A percentile compares a stretch with the other conserved stretches of the same genome.
Conservation (phyloP, 2,797 vertebrate species). For the Anniella stebbinsi region DNA sequence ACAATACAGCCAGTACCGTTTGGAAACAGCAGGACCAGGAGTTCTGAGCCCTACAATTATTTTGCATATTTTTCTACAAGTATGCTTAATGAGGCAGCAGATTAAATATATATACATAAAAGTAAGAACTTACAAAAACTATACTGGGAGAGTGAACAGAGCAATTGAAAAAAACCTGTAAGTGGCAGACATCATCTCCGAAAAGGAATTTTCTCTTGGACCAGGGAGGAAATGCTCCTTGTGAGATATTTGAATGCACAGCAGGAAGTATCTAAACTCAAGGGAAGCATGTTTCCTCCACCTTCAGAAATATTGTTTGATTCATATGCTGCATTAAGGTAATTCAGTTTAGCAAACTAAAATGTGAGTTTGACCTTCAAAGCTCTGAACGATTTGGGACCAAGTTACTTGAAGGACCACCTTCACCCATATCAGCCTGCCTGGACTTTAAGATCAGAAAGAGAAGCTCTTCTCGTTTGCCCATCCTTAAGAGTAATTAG, state of each 20-base stretch:
- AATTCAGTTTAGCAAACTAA: background rate
- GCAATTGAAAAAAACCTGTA: background rate
- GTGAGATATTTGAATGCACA: background rate
- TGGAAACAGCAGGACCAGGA: background rate
- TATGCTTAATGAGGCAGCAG: background rate
- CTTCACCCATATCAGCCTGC: too few relatives aligned
- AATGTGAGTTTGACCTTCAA: too few relatives aligned
- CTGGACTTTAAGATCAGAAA: too few relatives aligned
- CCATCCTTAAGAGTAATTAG: too few relatives aligned
- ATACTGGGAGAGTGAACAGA: too few relatives aligned
- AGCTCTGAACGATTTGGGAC: too few relatives aligned
- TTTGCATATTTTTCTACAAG: background rate
- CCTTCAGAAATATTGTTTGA: background rate
- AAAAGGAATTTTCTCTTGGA: background rate
- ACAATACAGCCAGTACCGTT: background rate
- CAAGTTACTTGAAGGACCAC: too few relatives aligned
- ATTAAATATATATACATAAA: background rate
- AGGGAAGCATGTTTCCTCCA: background rate
- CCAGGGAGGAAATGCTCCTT: background rate
- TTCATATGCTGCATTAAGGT: background rate
- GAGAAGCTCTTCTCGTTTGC: too few relatives aligned
- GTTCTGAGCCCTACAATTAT: background rate
- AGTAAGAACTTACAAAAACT: too few relatives aligned
- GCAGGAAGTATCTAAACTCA: background rate
- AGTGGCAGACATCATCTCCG: background rate